A percentile compares a stretch with the other conserved stretches of the same genome.
phyloP scores from a whole-genome alignment of 30 jellyfish, hydroid and myxozoan species.

The Morbakka virulenta region DNA sequence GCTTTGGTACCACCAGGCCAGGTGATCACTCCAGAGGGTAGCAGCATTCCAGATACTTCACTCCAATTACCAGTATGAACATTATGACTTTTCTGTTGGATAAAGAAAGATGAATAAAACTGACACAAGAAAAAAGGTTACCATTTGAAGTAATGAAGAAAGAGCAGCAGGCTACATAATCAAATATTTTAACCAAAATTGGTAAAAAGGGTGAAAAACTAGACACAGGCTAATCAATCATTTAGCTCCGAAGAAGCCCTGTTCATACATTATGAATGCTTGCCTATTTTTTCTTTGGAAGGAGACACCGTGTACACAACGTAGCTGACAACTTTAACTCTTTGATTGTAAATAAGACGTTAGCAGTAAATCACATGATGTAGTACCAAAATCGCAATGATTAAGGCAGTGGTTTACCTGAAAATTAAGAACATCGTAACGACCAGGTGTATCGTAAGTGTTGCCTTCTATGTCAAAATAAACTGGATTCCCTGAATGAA shows the following conservation, averaged over 20 bases:
- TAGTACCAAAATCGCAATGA: too few species aligned
- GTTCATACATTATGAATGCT: too few species aligned
- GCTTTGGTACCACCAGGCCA: slow-evolving; percentile 98
- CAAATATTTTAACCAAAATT: too few species aligned
- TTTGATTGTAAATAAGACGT: too few species aligned
- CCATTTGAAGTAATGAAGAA: too few species aligned
- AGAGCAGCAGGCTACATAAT: too few species aligned
- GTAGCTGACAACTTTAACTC: neutral
- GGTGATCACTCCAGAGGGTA: slow-evolving; percentile 62
- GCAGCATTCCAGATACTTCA: slow-evolving; percentile 57
- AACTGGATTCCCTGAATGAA: slow-evolving; percentile 55
- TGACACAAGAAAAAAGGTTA: neutral
- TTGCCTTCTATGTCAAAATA: slow-evolving; percentile 73
- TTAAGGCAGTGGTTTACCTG: too few species aligned
- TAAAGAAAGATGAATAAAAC: neutral
- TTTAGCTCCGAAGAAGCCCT: too few species aligned
- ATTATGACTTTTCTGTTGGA: slow-evolving; percentile 15
- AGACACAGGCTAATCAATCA: too few species aligned
- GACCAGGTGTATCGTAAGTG: slow-evolving; percentile 60
- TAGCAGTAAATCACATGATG: too few species aligned
- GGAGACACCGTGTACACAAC: neutral
- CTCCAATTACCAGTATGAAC: slow-evolving; percentile 90
- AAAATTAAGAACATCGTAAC: slow-evolving; percentile 67
- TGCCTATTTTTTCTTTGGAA: too few species aligned
- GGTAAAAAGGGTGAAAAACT: too few species aligned